These are phyloP conservation scores for Thalassoma bifasciatum DNA, from an alignment of 2,113 vertebrate species.

Conservation along the genomic window DNA sequence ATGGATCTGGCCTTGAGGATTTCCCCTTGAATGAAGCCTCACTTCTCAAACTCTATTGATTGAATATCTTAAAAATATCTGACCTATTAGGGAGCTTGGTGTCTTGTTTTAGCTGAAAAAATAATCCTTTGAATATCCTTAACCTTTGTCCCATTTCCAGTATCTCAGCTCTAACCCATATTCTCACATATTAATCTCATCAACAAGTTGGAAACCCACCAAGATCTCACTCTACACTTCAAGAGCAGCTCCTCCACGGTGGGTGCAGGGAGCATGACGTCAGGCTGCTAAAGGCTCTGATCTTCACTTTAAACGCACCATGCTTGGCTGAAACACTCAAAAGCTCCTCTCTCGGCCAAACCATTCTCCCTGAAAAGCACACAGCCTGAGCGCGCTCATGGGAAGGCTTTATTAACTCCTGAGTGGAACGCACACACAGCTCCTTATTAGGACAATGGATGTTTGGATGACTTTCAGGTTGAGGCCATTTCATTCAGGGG, in stretches of 20 bases:
- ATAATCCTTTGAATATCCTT: too few species aligned
- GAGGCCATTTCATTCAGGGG: slow-evolving; percentile 59
- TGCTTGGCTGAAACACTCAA: slow-evolving; percentile 66
- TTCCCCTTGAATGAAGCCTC: too few species aligned
- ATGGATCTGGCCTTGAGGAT: too few species aligned
- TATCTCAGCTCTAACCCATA: slow-evolving; percentile 11
- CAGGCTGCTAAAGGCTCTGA: slow-evolving; percentile 65
- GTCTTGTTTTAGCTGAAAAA: too few species aligned
- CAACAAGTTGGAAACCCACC: slow-evolving; percentile 57
- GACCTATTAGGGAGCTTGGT: too few species aligned
- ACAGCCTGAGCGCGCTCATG: slow-evolving; percentile 49
- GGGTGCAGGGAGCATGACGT: slow-evolving; percentile 66
- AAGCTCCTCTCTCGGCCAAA: slow-evolving; percentile 60
- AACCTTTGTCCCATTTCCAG: background rate
- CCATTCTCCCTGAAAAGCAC: slow-evolving; percentile 54
- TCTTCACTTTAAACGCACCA: slow-evolving; percentile 65
- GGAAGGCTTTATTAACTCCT: slow-evolving; percentile 72
- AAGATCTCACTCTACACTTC: slow-evolving; percentile 42
- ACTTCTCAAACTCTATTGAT: too few species aligned
- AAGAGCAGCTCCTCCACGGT: slow-evolving; percentile 34
- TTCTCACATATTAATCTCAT: slow-evolving; percentile 65
- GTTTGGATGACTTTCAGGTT: slow-evolving; percentile 68
- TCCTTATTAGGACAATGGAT: slow-evolving; percentile 74
- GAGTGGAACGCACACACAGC: slow-evolving; percentile 37
- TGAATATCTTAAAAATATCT: too few species aligned